Base-by-base conservation (phyloP, 1,140 invertebrate species). In the Diploscapter pachys region DNA sequence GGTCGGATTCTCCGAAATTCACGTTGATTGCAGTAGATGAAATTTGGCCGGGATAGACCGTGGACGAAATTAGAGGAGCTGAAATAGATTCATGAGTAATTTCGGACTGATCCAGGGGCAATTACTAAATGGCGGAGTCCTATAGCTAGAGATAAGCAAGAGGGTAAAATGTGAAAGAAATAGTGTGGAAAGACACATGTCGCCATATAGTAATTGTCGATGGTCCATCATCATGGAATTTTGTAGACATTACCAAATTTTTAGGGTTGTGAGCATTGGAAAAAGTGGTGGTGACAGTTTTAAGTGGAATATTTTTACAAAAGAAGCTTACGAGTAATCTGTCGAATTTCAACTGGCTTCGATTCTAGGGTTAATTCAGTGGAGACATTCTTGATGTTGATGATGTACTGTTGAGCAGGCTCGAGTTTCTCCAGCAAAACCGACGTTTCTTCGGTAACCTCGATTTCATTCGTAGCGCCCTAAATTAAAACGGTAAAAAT, bases 61-160 rank as follows among this genome's bases (percentile, higher is more conserved):
- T 85, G 3, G 82, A 84, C 2, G 82, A 83, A 51, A 84, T 85
- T 1, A 84, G 73, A 11, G 82, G 82, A 8, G 82, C 82, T 83
- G 77, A 51, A 83, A 73, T 50, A 31, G 13, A 9, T 8, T 65
- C 62, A 71, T 56, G 49, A 56, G 9, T 4, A 3, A 50, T 48
- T 65, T 65, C 9, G 9, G 2, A 2, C 31, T 31, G 1, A 31
- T 1, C 31, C 31, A 31, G 11, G 63, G 51, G 48, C 13, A 56
- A 49, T 52, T 9, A 9, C 11, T 31, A 70, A 55, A 54, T 6
- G 64, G 51, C 62, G 50, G 63, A 31, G 31, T 31, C 31, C 31
- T 31, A 31, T 31, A 31, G 31, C 31, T 31, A 31, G 1, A 31
- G 31, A 31, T 31, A 31, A 31, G 1, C 31, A 31, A 31, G 31